Evolutionary conservation across 1,140 invertebrate species (phyloP), one percentile per base, ranked within the genome.

Genomic region (Globodera rostochiensis): DNA sequence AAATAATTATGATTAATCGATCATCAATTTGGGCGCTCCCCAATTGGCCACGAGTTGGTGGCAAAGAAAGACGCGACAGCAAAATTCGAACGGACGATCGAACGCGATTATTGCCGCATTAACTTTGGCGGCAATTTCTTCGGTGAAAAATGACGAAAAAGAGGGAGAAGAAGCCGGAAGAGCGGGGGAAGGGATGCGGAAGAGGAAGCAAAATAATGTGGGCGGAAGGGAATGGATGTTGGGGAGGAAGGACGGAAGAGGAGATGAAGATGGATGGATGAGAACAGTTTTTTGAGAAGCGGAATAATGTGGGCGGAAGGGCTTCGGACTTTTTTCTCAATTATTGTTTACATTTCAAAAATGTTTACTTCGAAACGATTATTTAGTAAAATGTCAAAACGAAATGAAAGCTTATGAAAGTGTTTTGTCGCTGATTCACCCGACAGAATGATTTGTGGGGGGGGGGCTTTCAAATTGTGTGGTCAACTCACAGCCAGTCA

Each of bases 31-130:
- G 60, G 76, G 60, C 6, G n/a, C 57, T 64, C 76, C 76, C 19
- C 76, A 60, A 19, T 15, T 77, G 69, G 45, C 76, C 9, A 77
- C 66, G 69, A 77, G 76, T 66, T 77, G 76, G 76, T 77, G 76
- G 76, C 57, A 69, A 3, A 49, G 69, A 69, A 64, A 60, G 57
- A 77, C 36, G 46, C 13, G 49, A 25, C n/a, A 25, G 36, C 60
- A 36, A 21, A 19, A 77, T 45, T 47, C 64, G 15, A 9, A 77
- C 53, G 53, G 13, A 15, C 15, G 21, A 11, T 36, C n/a, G 47
- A 49, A 60, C 57, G 50, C 76, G 21, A 60, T 77, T 13, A 77
- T 69, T 36, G 50, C 60, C 1, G 76, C 76, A 11, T 8, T 77
- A 0, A 77, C 76, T 46, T 69, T 77, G 3, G 76, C 76, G 9